Conservation (phyloP, 1,140 invertebrate genomes). For the Magallana angulata region DNA sequence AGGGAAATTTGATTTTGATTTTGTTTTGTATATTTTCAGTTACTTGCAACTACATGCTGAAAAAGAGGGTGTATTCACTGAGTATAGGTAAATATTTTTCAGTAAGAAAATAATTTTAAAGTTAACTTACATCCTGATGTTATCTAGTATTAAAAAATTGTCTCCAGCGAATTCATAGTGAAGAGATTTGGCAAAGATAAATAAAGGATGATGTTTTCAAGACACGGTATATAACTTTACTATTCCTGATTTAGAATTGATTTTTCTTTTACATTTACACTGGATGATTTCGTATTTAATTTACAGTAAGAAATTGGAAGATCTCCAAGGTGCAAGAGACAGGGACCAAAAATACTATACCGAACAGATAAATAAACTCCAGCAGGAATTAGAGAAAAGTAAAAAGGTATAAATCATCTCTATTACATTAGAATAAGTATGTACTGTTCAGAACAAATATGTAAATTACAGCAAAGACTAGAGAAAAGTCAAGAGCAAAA, state of each 20-base stretch:
- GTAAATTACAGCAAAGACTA: not conserved
- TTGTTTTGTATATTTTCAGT: conserved; percentile 62
- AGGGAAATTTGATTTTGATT: not conserved
- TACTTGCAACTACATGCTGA: conserved; percentile 77
- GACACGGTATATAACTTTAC: too few relatives aligned
- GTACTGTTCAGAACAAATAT: not conserved
- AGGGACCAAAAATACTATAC: conserved; percentile 78
- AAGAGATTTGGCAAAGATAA: too few relatives aligned
- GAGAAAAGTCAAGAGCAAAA: not conserved
- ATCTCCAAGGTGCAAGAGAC: conserved; percentile 73
- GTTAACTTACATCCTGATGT: too few relatives aligned
- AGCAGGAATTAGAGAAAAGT: conserved; percentile 70
- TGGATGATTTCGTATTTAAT: too few relatives aligned
- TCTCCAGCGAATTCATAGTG: too few relatives aligned
- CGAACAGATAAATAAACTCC: conserved; percentile 72
- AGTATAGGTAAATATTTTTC: conserved; percentile 65
- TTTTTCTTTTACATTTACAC: not conserved
- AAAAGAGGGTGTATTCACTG: conserved; percentile 77
- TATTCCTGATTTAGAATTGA: not conserved
- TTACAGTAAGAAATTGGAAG: conserved; percentile 72
- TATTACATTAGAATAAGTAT: not conserved
- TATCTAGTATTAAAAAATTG: too few relatives aligned
- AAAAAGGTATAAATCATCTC: conserved; percentile 62
- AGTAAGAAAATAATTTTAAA: too few relatives aligned
- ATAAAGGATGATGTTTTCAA: too few relatives aligned